A percentile compares a stretch with the other conserved stretches of the same genome.
phyloP scores from a whole-genome alignment of 2,888 invertebrate genomes.

The Cephalotes varians region DNA sequence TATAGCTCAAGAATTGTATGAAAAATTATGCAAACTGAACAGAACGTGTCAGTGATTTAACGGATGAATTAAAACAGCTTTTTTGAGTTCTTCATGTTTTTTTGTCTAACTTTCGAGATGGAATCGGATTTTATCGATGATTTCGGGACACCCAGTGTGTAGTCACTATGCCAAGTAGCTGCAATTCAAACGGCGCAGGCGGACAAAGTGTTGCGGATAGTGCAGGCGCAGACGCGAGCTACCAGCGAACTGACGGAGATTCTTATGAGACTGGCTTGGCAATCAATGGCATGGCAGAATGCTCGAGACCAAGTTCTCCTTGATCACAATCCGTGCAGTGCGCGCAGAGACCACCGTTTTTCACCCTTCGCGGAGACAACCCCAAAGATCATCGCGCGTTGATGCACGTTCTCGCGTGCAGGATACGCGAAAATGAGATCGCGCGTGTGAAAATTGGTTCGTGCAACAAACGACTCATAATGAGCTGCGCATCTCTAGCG shows the following conservation, averaged over 20 bases:
- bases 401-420: background rate
- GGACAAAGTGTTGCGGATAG: background rate
- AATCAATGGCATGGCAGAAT: conserved; percentile 71
- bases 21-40: background rate
- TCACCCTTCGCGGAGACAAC: background rate
- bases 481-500: background rate
- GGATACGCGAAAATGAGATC: background rate
- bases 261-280: conserved; percentile 55
- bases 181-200: background rate
- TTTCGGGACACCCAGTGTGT: conserved; percentile 6
- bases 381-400: background rate
- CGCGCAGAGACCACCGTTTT: conserved; percentile 21
- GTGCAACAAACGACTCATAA: background rate
- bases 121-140: background rate
- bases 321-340: conserved; percentile 37
- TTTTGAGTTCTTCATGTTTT: background rate
- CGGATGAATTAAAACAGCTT: background rate
- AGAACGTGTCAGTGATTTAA: background rate
- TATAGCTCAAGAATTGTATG: background rate
- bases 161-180: background rate
- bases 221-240: conserved; percentile 68
- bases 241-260: conserved; percentile 40
- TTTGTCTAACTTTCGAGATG: no score
- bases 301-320: conserved; percentile 33
- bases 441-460: background rate